Evolutionary conservation across 2,888 invertebrate genomes (phyloP), one percentile per base, ranked within the genome.

Genomic region (Agriopis aurantiaria): DNA sequence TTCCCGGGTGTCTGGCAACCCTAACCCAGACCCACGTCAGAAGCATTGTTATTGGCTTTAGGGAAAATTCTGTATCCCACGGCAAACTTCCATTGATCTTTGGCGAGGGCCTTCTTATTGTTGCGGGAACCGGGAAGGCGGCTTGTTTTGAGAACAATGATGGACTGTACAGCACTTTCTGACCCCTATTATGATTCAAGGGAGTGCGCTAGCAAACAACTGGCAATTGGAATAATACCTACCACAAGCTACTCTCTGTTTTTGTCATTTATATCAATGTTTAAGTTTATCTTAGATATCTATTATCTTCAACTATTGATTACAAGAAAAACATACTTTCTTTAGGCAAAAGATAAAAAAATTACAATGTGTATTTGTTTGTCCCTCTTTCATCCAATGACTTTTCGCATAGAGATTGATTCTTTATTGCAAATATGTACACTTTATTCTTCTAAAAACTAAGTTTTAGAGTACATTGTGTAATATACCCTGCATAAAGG

Each of bases 41-140:
- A 79, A 76, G 81, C 85, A 85, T 90, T 90, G 86, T 90, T 84
- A 80, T 81, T 74, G 78, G 78, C 76, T 81, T 83, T 84, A 83
- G 80, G 79, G 82, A 81, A 86, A 88, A 89, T 86, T 86, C 86
- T 86, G 89, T 88, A 89, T 82, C 78, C 79, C 78, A 72, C 70
- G 69, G 73, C 78, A 83, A 85, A 87, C 82, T 83, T 80, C 75
- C 79, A 86, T 82, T 84, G 86, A 83, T 85, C 84, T 82, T 86
- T 85, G 82, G 77, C 68, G 67, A 74, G 75, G 76, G 75, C 66
- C 74, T 82, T 82, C 77, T 82, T 85, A 81, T 86, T 85, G 81
- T 85, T 81, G 73, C 63, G 60, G 75, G 75, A 75, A 76, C 63
- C 61, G 62, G 68, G 62, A 61, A 67, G 63, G 57, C 55, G 65